Base-by-base conservation (phyloP, 2,797 vertebrate species). In the Falco biarmicus region DNA sequence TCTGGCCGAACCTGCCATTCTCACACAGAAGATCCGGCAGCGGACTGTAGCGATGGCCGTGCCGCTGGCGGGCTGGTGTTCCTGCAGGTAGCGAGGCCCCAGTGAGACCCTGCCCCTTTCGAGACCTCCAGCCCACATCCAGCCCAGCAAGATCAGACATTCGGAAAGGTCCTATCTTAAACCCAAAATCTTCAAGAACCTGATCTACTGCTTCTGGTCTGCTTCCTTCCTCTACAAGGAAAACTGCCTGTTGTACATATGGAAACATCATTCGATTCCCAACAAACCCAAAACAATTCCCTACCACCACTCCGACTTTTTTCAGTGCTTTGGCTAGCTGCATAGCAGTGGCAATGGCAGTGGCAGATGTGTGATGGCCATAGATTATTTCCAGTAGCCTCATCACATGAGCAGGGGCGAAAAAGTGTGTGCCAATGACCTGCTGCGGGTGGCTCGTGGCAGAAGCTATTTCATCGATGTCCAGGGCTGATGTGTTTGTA, bases 361-460 rank as follows among this genome's bases (percentile, higher is more conserved):
- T 95, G 13, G 98, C 98, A 37, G 99, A 99, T 1, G 99, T 98
- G 25, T 98, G 95, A 2, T 50, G 88, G 31, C 99, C 98, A 1
- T 98, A 98, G 81, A 99, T 98, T 47, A 99, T 98, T 97, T 99
- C 99, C 65, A 99, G 85, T 56, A 99, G 97, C 96, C 98, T 99
- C 99, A 99, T 99, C 43, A 99, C 92, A 2, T 99, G 98, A 63
- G 99, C 99, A 20, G 99, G 99, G 26, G 99, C 98, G 63, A 99
- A 99, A 97, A 99, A 99, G 97, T 99, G 99, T 31, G 98, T 99
- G 68, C 99, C 99, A 15, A 99, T 98, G 92, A 99, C 99, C 96
- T 98, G 97, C 71, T 99, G 98, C 1, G 99, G 99, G 43, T 47
- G 81, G 78, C 50, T 79, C 0, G 98, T 98, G 94, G 98, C 98